Conservation (phyloP, 1,140 invertebrate species). For the Campoletis sonorensis region DNA sequence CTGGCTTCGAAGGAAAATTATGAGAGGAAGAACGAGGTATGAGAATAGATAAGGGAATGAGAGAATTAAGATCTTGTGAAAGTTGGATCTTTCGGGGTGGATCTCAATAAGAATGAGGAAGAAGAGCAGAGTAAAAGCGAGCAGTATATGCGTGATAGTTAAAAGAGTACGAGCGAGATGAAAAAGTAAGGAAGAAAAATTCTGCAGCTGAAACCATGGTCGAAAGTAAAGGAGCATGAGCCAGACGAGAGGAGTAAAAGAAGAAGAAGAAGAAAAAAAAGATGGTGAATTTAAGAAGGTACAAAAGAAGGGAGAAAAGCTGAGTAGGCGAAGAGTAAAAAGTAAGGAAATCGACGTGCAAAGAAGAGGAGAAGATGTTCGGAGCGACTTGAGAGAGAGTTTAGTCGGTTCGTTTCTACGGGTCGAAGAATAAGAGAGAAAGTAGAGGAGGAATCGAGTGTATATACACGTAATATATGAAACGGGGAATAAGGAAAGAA, state of each 20-base stretch:
- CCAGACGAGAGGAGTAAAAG: conserved; percentile 2
- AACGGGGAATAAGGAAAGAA: conserved; percentile 28
- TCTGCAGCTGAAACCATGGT: conserved; percentile 17
- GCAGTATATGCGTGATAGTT: background rate
- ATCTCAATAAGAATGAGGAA: conserved; percentile 3
- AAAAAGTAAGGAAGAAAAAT: background rate
- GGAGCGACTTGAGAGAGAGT: conserved; percentile 3
- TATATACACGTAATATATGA: conserved; percentile 19
- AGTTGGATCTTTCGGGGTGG: conserved; percentile 11
- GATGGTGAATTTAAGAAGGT: background rate
- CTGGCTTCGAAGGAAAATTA: conserved; percentile 39
- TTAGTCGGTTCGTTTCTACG: conserved; percentile 21
- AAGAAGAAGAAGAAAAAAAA: background rate
- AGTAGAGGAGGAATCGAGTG: background rate
- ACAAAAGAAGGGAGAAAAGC: conserved; percentile 25
- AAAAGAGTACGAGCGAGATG: background rate
- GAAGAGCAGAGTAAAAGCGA: background rate
- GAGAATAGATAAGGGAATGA: conserved; percentile 26
- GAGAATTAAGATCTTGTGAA: conserved; percentile 22
- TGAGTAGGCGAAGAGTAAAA: background rate
- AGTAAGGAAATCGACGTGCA: conserved; percentile 17
- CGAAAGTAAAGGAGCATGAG: conserved; percentile 12
- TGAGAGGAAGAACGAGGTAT: background rate
- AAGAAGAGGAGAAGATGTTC: conserved; percentile 16
- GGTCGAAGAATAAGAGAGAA: conserved; percentile 16